These are phyloP conservation scores for Caenorhabditis drosophilae DNA, from an alignment of 2,888 invertebrate genomes.

Conservation along the genomic window DNA sequence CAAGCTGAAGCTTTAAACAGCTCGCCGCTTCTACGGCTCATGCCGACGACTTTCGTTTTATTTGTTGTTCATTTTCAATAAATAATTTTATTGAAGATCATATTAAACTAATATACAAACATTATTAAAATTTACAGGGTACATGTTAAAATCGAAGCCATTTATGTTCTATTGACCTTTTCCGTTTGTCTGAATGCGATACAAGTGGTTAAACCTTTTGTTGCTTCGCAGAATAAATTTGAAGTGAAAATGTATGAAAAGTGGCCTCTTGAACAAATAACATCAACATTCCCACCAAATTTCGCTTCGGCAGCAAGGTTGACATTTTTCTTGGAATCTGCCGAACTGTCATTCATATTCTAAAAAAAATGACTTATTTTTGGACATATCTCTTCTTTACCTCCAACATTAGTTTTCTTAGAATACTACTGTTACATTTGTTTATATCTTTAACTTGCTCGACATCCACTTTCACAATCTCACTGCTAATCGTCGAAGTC, in stretches of 20 bases:
- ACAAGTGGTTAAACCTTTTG: slow-evolving; percentile 53
- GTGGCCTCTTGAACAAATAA: slow-evolving; percentile 62
- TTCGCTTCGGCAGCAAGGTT: slow-evolving; percentile 50
- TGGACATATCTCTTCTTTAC: too few relatives aligned
- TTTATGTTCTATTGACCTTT: slow-evolving; percentile 19
- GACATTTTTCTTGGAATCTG: slow-evolving; percentile 59
- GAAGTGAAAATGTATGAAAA: slow-evolving; percentile 62
- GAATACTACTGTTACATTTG: slow-evolving; percentile 56
- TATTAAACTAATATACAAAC: slow-evolving; percentile 3
- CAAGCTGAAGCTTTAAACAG: slow-evolving; percentile 68
- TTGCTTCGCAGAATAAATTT: slow-evolving; percentile 54
- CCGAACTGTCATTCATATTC: slow-evolving; percentile 60
- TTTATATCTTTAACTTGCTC: slow-evolving; percentile 17
- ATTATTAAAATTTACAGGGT: slow-evolving; percentile 30
- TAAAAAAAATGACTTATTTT: slow-evolving; percentile 39
- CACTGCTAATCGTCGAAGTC: slow-evolving; percentile 15
- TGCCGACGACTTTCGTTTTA: slow-evolving; percentile 15
- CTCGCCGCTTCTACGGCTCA: slow-evolving; percentile 15
- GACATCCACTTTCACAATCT: slow-evolving; percentile 15
- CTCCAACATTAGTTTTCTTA: slow-evolving; percentile 56
- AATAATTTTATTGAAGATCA: slow-evolving; percentile 24
- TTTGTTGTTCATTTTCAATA: slow-evolving; percentile 40
- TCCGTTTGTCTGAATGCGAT: slow-evolving; percentile 53
- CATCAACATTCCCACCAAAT: slow-evolving; percentile 63
- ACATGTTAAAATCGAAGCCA: too few relatives aligned